Percentiles rank a stretch among this genome's conserved stretches.
These are phyloP conservation scores for Rosalia funebris DNA, from an alignment of 2,888 invertebrate genomes.

Conservation along the genomic window DNA sequence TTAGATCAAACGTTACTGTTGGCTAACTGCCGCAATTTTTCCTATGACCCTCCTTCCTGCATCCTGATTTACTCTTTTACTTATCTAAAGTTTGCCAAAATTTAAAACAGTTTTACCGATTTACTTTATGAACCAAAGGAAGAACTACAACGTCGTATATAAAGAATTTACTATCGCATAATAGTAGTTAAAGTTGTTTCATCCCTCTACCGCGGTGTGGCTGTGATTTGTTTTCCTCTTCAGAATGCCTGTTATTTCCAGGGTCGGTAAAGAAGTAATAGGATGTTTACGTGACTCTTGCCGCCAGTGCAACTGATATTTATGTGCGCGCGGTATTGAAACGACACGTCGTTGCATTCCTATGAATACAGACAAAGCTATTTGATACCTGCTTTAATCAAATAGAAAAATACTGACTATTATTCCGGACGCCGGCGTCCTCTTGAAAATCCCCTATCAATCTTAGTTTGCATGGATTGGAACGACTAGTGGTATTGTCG, in stretches of 20 bases:
- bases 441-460: conserved; percentile 33
- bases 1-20: no score
- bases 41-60: no score
- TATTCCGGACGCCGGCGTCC: conserved; percentile 28
- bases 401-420: conserved; percentile 40
- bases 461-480: conserved; percentile 29
- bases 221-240: not conserved
- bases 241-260: conserved; percentile 1
- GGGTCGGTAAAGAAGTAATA: conserved; percentile 32
- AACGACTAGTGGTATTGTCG: not conserved
- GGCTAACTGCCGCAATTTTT: no score
- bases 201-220: no score
- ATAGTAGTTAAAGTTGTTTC: no score
- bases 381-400: conserved; percentile 42
- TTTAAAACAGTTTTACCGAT: no score
- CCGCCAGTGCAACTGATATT: conserved; percentile 31
- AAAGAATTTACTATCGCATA: no score
- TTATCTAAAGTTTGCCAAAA: no score
- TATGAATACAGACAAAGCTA: conserved; percentile 43
- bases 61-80: no score
- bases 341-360: conserved; percentile 38
- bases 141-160: no score
- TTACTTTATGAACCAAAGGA: no score
- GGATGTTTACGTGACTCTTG: conserved; percentile 42
- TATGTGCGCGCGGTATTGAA: conserved; percentile 33